A percentile compares a stretch with the other conserved stretches of the same genome.
Conservation (phyloP, 2,113 vertebrate species). For the Dunckerocampus dactyliophorus region DNA sequence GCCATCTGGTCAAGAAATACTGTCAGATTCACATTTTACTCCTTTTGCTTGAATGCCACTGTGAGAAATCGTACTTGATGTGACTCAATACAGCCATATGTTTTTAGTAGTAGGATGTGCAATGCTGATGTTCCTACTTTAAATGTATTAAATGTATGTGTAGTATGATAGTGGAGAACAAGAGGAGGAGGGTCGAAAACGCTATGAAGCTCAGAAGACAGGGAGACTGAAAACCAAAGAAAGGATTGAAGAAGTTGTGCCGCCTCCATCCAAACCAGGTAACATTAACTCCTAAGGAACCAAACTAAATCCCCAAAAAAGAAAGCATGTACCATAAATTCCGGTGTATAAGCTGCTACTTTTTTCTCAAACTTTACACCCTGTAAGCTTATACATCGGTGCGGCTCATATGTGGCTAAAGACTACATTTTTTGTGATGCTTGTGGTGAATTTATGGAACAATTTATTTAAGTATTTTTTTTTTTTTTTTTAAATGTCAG, state of each 20-base stretch:
- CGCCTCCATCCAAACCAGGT: slow-evolving; percentile 80
- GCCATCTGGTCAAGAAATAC: slow-evolving; percentile 10
- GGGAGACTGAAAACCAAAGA: slow-evolving; percentile 84
- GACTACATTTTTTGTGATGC: too few species aligned
- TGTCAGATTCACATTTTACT: slow-evolving; percentile 1
- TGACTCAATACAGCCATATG: not conserved
- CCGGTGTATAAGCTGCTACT: too few species aligned
- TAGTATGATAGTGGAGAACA: slow-evolving; percentile 79
- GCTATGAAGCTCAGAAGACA: slow-evolving; percentile 89
- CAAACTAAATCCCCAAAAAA: not conserved
- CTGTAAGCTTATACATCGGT: too few species aligned
- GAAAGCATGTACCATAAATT: not conserved
- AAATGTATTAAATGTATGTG: not conserved
- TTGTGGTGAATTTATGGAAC: too few species aligned
- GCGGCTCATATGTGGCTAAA: too few species aligned
- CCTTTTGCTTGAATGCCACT: slow-evolving; percentile 5
- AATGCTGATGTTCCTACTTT: slow-evolving; percentile 2
- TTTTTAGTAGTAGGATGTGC: not conserved
- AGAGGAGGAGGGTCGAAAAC: slow-evolving; percentile 84
- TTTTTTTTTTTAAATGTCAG: slow-evolving; percentile 21
- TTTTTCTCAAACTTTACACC: too few species aligned
- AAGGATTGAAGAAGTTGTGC: slow-evolving; percentile 72
- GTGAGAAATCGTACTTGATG: slow-evolving; percentile 1
- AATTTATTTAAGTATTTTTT: too few species aligned
- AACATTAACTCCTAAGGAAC: not conserved